Evolutionary conservation across 2,888 invertebrate genomes (phyloP).

Genomic region (Oegoconia quadripuncta): DNA sequence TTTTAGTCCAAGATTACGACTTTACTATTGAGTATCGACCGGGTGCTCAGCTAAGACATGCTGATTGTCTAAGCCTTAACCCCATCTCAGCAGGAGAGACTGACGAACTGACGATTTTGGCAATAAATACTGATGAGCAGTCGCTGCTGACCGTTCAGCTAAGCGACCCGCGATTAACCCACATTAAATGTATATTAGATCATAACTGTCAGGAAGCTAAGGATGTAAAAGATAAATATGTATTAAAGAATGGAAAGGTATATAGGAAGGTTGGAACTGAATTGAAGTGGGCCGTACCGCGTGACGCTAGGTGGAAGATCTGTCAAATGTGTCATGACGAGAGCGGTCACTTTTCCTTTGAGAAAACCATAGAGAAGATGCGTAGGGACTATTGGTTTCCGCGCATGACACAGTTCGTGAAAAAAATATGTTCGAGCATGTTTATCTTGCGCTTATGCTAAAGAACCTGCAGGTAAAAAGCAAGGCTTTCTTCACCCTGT

Average conservation of each 20-base stretch:
- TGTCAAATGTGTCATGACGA: constrained; percentile 14
- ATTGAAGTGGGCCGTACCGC: constrained; percentile 8
- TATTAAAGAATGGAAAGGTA: constrained; percentile 3
- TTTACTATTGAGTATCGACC: constrained; percentile 13
- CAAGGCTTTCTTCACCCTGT: constrained; percentile 9
- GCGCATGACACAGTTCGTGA: constrained; percentile 8
- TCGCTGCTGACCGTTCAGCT: constrained; percentile 10
- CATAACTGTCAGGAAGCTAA: constrained; percentile 1
- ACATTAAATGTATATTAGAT: constrained; percentile 13
- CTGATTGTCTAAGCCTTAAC: constrained; percentile 11
- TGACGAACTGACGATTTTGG: neutral
- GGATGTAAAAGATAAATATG: constrained; percentile 2
- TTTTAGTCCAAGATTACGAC: too few species aligned
- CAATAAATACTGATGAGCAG: neutral
- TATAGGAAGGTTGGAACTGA: constrained; percentile 1
- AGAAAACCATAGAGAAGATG: constrained; percentile 15
- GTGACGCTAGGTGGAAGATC: constrained; percentile 5
- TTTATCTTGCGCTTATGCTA: constrained; percentile 5
- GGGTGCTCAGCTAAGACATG: constrained; percentile 2
- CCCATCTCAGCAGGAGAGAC: neutral
- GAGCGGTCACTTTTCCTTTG: constrained; percentile 16
- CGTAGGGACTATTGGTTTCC: constrained; percentile 19
- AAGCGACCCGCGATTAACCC: constrained; percentile 7
- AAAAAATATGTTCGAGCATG: constrained; percentile 14
- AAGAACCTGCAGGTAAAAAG: constrained; percentile 1